Evolutionary conservation across 2,113 vertebrate genomes (phyloP), one percentile per base, ranked within the genome.

Genomic region (Gasterosteus aculeatus): DNA sequence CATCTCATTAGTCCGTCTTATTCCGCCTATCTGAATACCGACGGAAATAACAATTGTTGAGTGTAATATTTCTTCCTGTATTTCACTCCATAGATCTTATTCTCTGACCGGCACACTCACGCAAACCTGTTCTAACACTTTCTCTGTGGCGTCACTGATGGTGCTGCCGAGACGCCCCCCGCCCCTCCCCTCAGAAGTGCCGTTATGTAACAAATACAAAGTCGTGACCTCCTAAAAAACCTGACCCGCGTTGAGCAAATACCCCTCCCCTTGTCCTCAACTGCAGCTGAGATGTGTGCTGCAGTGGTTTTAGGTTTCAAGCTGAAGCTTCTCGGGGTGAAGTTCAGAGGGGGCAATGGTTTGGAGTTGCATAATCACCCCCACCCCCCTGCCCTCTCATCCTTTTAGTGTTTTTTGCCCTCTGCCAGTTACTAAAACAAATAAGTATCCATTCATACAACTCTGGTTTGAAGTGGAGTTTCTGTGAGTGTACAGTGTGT

Each of bases 291-390:
- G 69, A 67, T 33, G 12, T 31, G 47, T 78, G 12, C 0, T 8
- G n/a, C 63, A 56, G 35, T 1, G 39, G 53, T 61, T 69, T 82
- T 16, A 68, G 44, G 53, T 83, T 81, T 70, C 62, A 51, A 67
- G 51, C 53, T 62, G 56, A 65, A 77, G 56, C 68, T 54, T 57
- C 38, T 0, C 35, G 51, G 62, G 85, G 57, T 83, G 41, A 81
- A 77, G 84, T 85, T 85, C 86, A 86, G 53, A 79, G 81, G 66
- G n/a, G 69, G n/a, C 68, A 67, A 7, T 46, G 0, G 19, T 46
- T 69, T 22, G 22, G 7, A 22, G 74, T 86, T 91, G 60, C 61
- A 5, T 74, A 82, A 87, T 69, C 19, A 33, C 15, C 5, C 29
- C 3, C 73, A 16, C 39, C 15, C 8, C 38, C 14, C 14, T 15